Evolutionary conservation across 2,797 vertebrate species (phyloP).

Genomic region (Macropus fuliginosus): DNA sequence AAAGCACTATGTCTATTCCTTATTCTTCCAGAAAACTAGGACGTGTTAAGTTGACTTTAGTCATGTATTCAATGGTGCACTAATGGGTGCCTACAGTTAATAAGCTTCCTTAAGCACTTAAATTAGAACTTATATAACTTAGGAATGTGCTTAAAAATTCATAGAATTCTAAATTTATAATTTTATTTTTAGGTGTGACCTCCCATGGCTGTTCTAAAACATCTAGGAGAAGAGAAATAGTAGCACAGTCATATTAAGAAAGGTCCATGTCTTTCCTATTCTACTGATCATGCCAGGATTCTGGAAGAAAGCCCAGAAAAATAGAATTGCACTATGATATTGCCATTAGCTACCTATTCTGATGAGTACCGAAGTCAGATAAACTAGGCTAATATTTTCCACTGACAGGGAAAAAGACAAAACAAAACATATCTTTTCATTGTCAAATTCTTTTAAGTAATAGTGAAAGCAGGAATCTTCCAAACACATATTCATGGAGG

Average conservation of each 20-base stretch:
- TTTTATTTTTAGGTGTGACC: neutral
- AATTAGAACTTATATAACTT: neutral
- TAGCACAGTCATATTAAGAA: neutral
- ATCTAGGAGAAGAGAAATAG: neutral
- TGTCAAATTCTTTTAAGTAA: neutral
- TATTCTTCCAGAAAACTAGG: neutral
- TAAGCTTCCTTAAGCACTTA: neutral
- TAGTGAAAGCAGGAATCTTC: neutral
- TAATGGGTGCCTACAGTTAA: neutral
- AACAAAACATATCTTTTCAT: neutral
- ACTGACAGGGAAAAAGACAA: neutral
- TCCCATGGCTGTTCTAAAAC: neutral
- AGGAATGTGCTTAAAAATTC: neutral
- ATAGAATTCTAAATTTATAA: neutral
- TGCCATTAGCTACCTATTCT: neutral
- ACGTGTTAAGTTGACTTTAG: neutral
- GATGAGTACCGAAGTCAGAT: neutral
- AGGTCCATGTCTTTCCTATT: neutral
- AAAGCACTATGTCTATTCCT: neutral
- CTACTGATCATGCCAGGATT: neutral
- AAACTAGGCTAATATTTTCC: neutral
- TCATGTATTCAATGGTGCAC: neutral
- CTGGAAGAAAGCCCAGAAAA: neutral
- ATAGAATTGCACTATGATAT: neutral
- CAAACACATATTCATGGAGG: slow-evolving; percentile 12